phyloP scores from a whole-genome alignment of 2,113 vertebrate species.

The Chaetodon auriga region DNA sequence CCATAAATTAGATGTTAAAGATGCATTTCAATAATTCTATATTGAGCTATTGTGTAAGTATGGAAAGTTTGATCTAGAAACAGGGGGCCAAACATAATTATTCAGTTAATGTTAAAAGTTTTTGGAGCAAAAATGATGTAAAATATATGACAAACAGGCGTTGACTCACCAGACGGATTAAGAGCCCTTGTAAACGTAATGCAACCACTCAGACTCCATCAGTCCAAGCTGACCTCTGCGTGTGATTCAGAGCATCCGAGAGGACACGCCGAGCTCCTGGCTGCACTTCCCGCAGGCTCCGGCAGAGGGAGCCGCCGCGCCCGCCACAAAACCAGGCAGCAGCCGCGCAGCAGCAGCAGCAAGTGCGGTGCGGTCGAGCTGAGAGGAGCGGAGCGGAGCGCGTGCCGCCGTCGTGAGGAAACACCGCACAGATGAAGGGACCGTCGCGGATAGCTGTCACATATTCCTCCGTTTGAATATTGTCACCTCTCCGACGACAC shows the following conservation, averaged over 20 bases:
- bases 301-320: slow-evolving; percentile 45
- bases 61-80: too few relatives aligned
- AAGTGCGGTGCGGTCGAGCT: slow-evolving; percentile 57
- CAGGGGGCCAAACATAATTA: too few relatives aligned
- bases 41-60: too few relatives aligned
- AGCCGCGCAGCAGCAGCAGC: slow-evolving; percentile 35
- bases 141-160: not conserved
- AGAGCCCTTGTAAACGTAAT: not conserved
- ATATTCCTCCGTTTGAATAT: slow-evolving; percentile 39
- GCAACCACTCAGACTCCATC: not conserved
- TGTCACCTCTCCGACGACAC: not conserved
- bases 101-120: too few relatives aligned
- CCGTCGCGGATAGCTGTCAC: slow-evolving; percentile 36
- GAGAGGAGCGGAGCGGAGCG: slow-evolving; percentile 53
- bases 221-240: slow-evolving; percentile 9
- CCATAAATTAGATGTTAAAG: not conserved
- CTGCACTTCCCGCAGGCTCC: slow-evolving; percentile 26
- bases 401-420: slow-evolving; percentile 36
- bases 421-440: slow-evolving; percentile 78
- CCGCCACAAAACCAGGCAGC: slow-evolving; percentile 34
- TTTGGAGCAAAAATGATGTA: not conserved
- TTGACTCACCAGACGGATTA: not conserved
- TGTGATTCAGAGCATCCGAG: not conserved
- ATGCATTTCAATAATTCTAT: not conserved
- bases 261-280: not conserved